Base-by-base conservation (phyloP, 1,140 invertebrate genomes). In the Pseudomyrmex sp. region DNA sequence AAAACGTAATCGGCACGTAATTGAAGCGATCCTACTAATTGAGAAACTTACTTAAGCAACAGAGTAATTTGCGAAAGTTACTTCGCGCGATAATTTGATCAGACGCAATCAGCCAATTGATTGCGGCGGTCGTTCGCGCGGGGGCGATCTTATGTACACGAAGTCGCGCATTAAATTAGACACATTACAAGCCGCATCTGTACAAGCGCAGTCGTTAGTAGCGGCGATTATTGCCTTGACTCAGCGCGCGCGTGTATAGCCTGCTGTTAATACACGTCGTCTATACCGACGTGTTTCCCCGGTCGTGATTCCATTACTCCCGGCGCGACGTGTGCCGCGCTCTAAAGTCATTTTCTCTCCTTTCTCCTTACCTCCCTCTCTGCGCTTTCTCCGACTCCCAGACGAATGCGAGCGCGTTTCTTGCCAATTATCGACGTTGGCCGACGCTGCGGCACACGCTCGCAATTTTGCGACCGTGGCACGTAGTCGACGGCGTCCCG, bases 341-440 rank as follows among this genome's bases (percentile, higher is more conserved):
- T 68, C 12, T 48, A 63, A 88, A 80, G 76, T 80, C 65, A 61
- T 56, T 69, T 35, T 35, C 35, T 35, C 35, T 35, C 4, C 26
- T 35, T 35, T 5, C 4, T 35, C 5, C 7, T 35, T 26, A 26
- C 3, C 5, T 7, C 35, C 5, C 35, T 0, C 52, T 18, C 52
- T 46, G 48, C 58, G 15, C 48, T 10, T 44, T 54, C 69, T 44
- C 3, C 52, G 10, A 23, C 56, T 44, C 4, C 35, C 35, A 35
- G 23, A 20, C 58, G 58, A 59, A 18, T 10, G 8, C 20, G 50
- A 52, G 50, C 50, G 35, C 52, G 76, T 13, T 82, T 88, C 79
- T 84, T 62, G 63, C 83, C 89, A 86, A 90, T 90, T 90, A 90
- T 90, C 79, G 83, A 61, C 23, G 80, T 84, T 75, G 72, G 68